Evolutionary conservation across 1,140 invertebrate genomes (phyloP).

Genomic region (Achroia grisella): DNA sequence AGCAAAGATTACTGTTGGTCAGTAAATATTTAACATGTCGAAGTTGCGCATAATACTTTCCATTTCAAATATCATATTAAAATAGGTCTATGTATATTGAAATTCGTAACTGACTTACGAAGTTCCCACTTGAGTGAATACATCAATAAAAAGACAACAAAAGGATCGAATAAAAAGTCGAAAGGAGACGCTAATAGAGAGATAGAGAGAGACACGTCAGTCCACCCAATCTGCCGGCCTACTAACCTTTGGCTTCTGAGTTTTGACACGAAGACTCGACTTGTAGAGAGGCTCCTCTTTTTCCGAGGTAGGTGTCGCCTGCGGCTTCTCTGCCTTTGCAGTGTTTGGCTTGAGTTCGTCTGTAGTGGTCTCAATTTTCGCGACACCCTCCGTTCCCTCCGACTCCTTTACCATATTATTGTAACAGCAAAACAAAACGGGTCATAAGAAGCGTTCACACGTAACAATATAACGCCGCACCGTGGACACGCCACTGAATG

Average conservation of each 20-base stretch:
- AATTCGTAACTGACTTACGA: no score
- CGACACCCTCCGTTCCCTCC: constrained; percentile 49
- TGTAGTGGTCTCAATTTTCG: constrained; percentile 60
- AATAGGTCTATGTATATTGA: no score
- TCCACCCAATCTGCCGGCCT: constrained; percentile 18
- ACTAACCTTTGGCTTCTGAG: constrained; percentile 65
- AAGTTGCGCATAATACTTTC: no score
- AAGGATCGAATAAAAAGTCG: constrained; percentile 4
- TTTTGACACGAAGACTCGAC: constrained; percentile 64
- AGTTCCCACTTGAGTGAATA: constrained; percentile 9
- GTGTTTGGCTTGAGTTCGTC: constrained; percentile 58
- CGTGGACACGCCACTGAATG: constrained; percentile 16
- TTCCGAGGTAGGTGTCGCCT: constrained; percentile 32
- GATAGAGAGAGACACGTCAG: constrained; percentile 3
- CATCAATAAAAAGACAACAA: constrained; percentile 8
- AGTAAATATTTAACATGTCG: no score
- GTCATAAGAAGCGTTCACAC: constrained; percentile 52
- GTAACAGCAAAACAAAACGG: constrained; percentile 59
- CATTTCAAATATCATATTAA: no score
- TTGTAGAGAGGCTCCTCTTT: constrained; percentile 70
- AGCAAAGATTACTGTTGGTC: no score
- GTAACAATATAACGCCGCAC: no score
- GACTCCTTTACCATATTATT: constrained; percentile 46
- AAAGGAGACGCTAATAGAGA: constrained; percentile 34
- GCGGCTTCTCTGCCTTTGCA: constrained; percentile 23